Conservation (phyloP, 1,140 invertebrate species). For the Drosophila setifemur region DNA sequence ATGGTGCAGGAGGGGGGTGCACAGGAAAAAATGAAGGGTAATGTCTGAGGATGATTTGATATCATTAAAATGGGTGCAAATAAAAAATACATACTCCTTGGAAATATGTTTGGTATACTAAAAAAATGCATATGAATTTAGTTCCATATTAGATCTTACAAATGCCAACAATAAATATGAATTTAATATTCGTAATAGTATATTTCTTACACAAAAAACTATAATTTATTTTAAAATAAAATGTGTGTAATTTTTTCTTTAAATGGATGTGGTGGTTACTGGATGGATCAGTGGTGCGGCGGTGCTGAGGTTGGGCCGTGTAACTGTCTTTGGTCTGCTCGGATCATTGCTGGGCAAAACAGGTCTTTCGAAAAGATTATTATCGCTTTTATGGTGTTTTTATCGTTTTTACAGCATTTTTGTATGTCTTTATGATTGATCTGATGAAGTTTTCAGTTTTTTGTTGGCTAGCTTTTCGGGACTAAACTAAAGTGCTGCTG, state of each 20-base stretch:
- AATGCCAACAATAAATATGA: too few species aligned
- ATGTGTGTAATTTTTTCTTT: not conserved
- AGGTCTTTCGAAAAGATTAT: constrained; percentile 75
- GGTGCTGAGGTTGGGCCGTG: constrained; percentile 20
- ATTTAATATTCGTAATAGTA: too few species aligned
- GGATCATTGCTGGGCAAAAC: constrained; percentile 61
- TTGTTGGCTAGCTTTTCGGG: constrained; percentile 51
- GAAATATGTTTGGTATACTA: too few species aligned
- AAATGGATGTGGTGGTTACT: not conserved
- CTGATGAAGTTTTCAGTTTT: constrained; percentile 58
- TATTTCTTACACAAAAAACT: too few species aligned
- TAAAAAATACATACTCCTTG: too few species aligned
- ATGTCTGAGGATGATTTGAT: too few species aligned
- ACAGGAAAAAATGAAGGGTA: too few species aligned
- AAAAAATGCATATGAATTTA: too few species aligned
- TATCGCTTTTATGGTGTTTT: constrained; percentile 72
- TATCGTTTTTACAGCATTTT: constrained; percentile 65
- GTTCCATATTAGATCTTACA: too few species aligned
- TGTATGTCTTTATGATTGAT: constrained; percentile 70
- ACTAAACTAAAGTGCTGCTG: constrained; percentile 59
- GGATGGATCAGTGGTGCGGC: not conserved
- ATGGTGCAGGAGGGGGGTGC: not conserved
- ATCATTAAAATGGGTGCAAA: too few species aligned
- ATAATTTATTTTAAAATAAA: too few species aligned
- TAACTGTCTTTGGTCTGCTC: constrained; percentile 33